Conservation (phyloP, 2,113 vertebrate genomes). For the Empidonax traillii region DNA sequence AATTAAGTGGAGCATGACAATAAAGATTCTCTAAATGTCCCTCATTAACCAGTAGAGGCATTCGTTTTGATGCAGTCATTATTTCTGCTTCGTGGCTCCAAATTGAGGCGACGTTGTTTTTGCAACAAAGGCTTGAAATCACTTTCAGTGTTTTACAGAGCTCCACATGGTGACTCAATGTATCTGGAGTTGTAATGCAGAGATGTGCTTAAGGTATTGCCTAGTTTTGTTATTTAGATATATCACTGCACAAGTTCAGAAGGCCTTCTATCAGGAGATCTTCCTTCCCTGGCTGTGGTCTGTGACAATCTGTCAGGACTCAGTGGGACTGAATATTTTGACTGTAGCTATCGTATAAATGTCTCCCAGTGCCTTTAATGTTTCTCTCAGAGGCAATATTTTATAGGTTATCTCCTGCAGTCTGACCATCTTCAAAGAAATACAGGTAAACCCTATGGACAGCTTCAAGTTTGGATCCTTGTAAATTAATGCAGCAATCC, state of each 20-base stretch:
- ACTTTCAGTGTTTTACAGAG: neutral
- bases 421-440: neutral
- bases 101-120: neutral
- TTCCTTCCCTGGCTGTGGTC: neutral
- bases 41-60: neutral
- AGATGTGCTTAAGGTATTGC: neutral
- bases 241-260: neutral
- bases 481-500: neutral
- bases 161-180: neutral
- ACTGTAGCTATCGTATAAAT: neutral
- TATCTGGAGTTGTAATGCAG: neutral
- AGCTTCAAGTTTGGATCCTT: neutral
- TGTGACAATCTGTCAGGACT: neutral
- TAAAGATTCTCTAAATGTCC: neutral
- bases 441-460: neutral
- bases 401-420: neutral
- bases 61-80: neutral
- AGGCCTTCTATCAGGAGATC: neutral
- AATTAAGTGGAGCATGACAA: neutral
- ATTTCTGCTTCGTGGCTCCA: neutral
- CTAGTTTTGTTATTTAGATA: neutral
- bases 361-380: neutral
- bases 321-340: neutral
- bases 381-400: neutral
- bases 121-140: neutral